These are phyloP conservation scores for Glyphotaelius pellucidus DNA, from an alignment of 2,888 invertebrate species.

Conservation along the genomic window DNA sequence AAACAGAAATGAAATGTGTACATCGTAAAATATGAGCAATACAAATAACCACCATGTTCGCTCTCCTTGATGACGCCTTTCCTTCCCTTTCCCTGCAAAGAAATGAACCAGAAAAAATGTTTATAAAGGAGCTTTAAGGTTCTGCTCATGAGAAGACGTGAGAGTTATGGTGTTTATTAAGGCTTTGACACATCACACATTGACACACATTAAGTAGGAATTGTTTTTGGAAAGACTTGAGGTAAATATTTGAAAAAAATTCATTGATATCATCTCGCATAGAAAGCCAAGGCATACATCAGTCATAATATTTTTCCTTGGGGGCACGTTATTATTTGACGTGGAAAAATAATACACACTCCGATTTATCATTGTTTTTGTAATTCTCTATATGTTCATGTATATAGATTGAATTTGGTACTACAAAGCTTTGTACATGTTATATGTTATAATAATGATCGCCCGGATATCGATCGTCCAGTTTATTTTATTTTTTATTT, in stretches of 20 bases:
- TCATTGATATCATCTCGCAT: conserved; percentile 3
- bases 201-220: conserved; percentile 16
- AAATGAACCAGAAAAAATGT: conserved; percentile 19
- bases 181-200: conserved; percentile 27
- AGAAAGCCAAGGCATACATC: neutral
- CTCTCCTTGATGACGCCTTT: neutral
- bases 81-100: neutral
- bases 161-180: conserved; percentile 12
- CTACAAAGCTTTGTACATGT: neutral
- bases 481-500: no score
- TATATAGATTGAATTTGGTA: neutral
- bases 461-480: no score
- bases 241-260: conserved; percentile 18
- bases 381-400: neutral
- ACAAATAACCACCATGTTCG: neutral
- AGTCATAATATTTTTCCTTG: neutral
- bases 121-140: conserved; percentile 8
- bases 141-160: neutral
- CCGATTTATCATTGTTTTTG: neutral
- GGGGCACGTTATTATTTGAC: neutral
- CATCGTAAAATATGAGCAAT: neutral
- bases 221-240: conserved; percentile 32
- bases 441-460: no score
- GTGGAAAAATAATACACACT: neutral
- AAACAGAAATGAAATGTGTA: neutral